These are phyloP conservation scores for Drosophila serrata DNA, from an alignment of 1,140 invertebrate species.

Conservation along the genomic window DNA sequence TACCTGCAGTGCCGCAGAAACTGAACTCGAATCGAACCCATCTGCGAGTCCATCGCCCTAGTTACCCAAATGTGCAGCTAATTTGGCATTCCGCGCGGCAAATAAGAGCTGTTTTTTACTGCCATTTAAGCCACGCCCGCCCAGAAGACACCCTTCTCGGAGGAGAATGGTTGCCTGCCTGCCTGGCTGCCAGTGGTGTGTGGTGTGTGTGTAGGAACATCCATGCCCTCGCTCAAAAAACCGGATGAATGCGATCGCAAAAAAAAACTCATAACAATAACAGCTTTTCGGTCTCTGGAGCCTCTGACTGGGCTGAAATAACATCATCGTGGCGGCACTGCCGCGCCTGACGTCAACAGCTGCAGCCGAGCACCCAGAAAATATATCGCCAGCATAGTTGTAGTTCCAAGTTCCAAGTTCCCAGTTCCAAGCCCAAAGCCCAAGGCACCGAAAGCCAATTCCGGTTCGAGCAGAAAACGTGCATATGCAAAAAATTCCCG, in stretches of 20 bases:
- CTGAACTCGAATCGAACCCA: not conserved
- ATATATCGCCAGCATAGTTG: conserved; percentile 14
- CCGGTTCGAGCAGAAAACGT: conserved; percentile 11
- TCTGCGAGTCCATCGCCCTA: conserved; percentile 36
- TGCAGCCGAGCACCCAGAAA: conserved; percentile 36
- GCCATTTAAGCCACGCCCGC: conserved; percentile 26
- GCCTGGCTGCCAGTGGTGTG: not conserved
- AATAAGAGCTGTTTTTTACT: conserved; percentile 9
- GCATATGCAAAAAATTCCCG: conserved; percentile 19
- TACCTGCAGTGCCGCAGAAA: conserved; percentile 10
- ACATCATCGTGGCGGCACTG: conserved; percentile 57
- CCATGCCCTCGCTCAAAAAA: conserved; percentile 57
- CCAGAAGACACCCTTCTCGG: conserved; percentile 2
- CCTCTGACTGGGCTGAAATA: conserved; percentile 55
- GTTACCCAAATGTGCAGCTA: conserved; percentile 45
- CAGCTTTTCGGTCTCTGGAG: conserved; percentile 48
- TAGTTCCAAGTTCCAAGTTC: conserved; percentile 3
- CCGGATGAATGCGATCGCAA: conserved; percentile 71
- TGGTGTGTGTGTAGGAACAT: conserved; percentile 40
- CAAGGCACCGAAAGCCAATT: conserved; percentile 10
- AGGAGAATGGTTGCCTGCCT: not conserved
- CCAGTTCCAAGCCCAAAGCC: conserved; percentile 14
- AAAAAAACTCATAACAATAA: conserved; percentile 67
- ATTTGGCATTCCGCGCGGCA: conserved; percentile 44
- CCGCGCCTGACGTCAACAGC: conserved; percentile 50